A percentile compares a stretch with the other conserved stretches of the same genome.
Conservation (phyloP, 2,113 vertebrate genomes). For the Ciconia stormi region DNA sequence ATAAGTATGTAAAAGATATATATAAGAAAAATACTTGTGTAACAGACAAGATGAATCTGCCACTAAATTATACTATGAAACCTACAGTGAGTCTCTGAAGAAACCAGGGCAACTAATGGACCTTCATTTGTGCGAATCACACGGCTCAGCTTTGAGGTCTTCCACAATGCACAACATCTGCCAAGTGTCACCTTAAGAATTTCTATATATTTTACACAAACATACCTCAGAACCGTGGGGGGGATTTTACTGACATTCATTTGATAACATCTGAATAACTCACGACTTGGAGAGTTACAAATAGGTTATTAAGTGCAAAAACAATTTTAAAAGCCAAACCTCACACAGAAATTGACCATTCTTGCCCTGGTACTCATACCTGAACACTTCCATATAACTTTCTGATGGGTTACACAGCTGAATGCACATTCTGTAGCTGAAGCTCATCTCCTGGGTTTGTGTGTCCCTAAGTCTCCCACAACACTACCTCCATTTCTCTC, state of each 20-base stretch:
- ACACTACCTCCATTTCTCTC: not conserved
- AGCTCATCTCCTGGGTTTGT: not conserved
- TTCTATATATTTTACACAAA: not conserved
- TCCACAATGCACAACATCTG: not conserved
- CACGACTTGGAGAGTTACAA: not conserved
- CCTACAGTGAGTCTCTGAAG: not conserved
- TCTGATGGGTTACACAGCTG: not conserved
- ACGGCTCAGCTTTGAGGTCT: not conserved
- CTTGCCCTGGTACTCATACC: not conserved
- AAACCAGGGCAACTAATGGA: not conserved
- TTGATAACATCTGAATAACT: not conserved
- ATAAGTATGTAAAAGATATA: not conserved
- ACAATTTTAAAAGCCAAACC: not conserved
- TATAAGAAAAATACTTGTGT: not conserved
- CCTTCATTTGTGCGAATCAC: not conserved
- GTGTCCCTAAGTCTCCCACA: not conserved
- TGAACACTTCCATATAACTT: not conserved
- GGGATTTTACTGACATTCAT: not conserved
- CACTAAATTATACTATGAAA: not conserved
- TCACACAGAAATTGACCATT: rapidly evolving
- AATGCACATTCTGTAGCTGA: not conserved
- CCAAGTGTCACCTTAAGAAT: not conserved
- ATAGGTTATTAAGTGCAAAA: not conserved
- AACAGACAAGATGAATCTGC: not conserved
- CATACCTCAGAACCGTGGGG: not conserved